Conservation (phyloP, 1,140 invertebrate genomes). For the Calephelis virginiensis region DNA sequence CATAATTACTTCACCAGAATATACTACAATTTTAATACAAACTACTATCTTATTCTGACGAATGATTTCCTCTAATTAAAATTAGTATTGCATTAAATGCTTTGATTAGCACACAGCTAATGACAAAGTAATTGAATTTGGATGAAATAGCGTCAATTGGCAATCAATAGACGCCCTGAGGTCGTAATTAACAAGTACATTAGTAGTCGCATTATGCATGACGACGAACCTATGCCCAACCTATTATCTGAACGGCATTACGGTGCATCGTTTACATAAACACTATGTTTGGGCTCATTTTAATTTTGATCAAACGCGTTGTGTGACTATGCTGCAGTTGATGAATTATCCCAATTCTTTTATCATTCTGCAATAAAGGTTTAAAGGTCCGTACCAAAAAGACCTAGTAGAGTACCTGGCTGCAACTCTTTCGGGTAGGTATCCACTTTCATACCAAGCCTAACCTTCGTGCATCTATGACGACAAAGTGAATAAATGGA, state of each 20-base stretch:
- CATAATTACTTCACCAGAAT: background rate
- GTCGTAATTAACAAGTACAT: slow-evolving; percentile 62
- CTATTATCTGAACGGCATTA: slow-evolving; percentile 43
- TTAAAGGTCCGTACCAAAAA: no score
- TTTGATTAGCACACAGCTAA: slow-evolving; percentile 19
- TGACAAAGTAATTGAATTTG: slow-evolving; percentile 42
- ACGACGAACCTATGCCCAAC: slow-evolving; percentile 44
- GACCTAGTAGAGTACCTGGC: no score
- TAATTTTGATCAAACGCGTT: slow-evolving; percentile 34
- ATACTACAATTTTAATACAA: background rate
- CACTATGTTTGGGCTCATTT: slow-evolving; percentile 41
- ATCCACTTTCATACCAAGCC: no score
- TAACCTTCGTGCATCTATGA: no score
- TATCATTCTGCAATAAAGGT: no score
- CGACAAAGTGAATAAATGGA: no score
- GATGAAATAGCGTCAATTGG: slow-evolving; percentile 54
- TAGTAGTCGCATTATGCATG: slow-evolving; percentile 64
- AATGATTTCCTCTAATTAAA: slow-evolving; percentile 14
- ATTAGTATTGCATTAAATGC: slow-evolving; percentile 4
- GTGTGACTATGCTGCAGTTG: background rate
- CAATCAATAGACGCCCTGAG: slow-evolving; percentile 59
- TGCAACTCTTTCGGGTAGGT: no score
- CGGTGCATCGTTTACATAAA: slow-evolving; percentile 51
- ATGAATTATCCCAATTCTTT: no score
- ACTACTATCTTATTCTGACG: slow-evolving; percentile 1